Evolutionary conservation across 2,797 vertebrate species (phyloP), one percentile per base, ranked within the genome.

Genomic region (Hypotaenidia okinawae): DNA sequence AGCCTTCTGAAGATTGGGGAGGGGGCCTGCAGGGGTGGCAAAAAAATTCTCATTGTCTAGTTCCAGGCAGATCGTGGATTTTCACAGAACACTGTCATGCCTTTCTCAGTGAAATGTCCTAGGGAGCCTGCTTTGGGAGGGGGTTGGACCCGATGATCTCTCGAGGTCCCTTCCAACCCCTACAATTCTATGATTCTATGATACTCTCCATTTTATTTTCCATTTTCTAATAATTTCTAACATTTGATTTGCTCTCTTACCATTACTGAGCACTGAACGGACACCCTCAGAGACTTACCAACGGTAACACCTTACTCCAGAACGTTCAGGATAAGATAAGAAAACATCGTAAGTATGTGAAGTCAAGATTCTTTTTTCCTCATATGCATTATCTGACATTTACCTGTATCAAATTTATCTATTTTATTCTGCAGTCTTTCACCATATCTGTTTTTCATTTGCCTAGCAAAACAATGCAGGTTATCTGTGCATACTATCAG

Each of bases 11-110:
- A 87, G 43, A 39, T 0, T 3, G 6, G 4, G 43, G 23, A 22
- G 11, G 21, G 30, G 10, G 5, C 14, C 24, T 54, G 10, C 0
- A 0, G 13, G 41, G 25, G 6, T 17, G 6, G 30, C 37, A 86
- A 66, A 72, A 72, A 88, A 14, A 7, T 62, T 37, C 23, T 72
- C 21, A 15, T 28, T 39, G 14, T 32, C 51, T 63, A 43, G 8
- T 5, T 49, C n/a, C 24, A 75, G 19, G 5, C 5, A 90, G 35
- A 51, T 33, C 7, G 41, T 17, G 8, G 25, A 62, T 86, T 94
- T 90, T 59, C 68, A 90, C 13, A 27, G 5, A 67, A 32, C 6
- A 33, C 13, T 14, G 9, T 24, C 61, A 86, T n/a, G n/a, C n/a
- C n/a, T n/a, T n/a, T n/a, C n/a, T n/a, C n/a, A n/a, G n/a, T n/a